Evolutionary conservation across 1,140 invertebrate genomes (phyloP).

Genomic region (Oscheius sp.): DNA sequence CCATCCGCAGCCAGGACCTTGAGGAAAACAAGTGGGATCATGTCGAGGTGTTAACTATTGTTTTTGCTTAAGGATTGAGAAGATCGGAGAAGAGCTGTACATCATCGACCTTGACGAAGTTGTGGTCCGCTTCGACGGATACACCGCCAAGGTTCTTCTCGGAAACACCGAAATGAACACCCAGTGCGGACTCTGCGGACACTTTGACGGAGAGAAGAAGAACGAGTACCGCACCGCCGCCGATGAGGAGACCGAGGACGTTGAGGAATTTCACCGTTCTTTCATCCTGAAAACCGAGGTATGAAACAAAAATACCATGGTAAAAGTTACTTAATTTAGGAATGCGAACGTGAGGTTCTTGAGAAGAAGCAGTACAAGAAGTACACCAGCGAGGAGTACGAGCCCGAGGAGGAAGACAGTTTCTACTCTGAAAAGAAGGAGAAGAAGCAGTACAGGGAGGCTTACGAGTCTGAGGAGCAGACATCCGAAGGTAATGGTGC

Average conservation of each 20-base stretch:
- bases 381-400: constrained; percentile 23
- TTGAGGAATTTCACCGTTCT: constrained; percentile 34
- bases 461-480: not conserved
- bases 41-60: not conserved
- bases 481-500: not conserved
- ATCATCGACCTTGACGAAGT: constrained; percentile 30
- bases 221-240: constrained; percentile 24
- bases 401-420: constrained; percentile 4
- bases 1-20: not conserved
- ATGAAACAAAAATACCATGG: no score
- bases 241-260: constrained; percentile 30
- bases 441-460: constrained; percentile 23
- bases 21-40: constrained; percentile 26
- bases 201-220: constrained; percentile 34
- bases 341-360: not conserved
- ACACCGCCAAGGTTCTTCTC: constrained; percentile 35
- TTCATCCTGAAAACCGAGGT: constrained; percentile 25
- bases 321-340: no score
- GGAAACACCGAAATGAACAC: constrained; percentile 3
- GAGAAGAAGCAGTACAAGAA: constrained; percentile 16
- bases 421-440: constrained; percentile 4
- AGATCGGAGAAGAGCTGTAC: constrained; percentile 25
- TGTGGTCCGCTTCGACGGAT: constrained; percentile 44
- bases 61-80: constrained; percentile 25
- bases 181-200: constrained; percentile 43